Evolutionary conservation across 2,888 invertebrate species (phyloP).

Genomic region (Cistogaster globosa): DNA sequence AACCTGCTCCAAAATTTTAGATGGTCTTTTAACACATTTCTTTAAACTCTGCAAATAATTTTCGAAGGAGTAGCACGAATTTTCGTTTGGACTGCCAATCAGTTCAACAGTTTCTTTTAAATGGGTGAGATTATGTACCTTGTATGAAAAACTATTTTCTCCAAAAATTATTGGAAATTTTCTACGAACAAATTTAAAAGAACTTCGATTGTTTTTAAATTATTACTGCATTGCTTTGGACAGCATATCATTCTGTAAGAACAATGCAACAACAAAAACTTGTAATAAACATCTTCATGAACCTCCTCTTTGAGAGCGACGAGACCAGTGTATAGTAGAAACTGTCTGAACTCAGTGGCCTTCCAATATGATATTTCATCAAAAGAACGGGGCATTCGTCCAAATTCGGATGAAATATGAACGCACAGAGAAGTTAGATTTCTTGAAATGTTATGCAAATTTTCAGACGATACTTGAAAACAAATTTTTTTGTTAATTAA

Average conservation of each 20-base stretch:
- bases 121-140: slow-evolving; percentile 24
- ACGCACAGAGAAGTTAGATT: slow-evolving; percentile 21
- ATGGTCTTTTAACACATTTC: slow-evolving; percentile 20
- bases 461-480: slow-evolving; percentile 31
- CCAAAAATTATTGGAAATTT: slow-evolving; percentile 39
- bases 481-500: slow-evolving; percentile 36
- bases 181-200: slow-evolving; percentile 25
- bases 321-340: slow-evolving; percentile 34
- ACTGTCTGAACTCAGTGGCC: slow-evolving; percentile 34
- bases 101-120: slow-evolving; percentile 13
- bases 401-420: slow-evolving; percentile 21
- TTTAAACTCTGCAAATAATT: slow-evolving; percentile 47
- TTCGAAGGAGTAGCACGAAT: slow-evolving; percentile 35
- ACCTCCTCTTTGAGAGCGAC: slow-evolving; percentile 31
- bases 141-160: slow-evolving; percentile 28
- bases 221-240: slow-evolving; percentile 25
- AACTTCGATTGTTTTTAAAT: neutral
- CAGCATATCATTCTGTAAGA: slow-evolving; percentile 26
- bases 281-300: slow-evolving; percentile 27
- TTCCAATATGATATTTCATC: slow-evolving; percentile 37
- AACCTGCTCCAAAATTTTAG: slow-evolving; percentile 34
- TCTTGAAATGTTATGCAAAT: slow-evolving; percentile 31
- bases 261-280: slow-evolving; percentile 20
- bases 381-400: slow-evolving; percentile 19
- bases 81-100: slow-evolving; percentile 25